Evolutionary conservation across 2,113 vertebrate species (phyloP).

Genomic region (Gymnogyps californianus): DNA sequence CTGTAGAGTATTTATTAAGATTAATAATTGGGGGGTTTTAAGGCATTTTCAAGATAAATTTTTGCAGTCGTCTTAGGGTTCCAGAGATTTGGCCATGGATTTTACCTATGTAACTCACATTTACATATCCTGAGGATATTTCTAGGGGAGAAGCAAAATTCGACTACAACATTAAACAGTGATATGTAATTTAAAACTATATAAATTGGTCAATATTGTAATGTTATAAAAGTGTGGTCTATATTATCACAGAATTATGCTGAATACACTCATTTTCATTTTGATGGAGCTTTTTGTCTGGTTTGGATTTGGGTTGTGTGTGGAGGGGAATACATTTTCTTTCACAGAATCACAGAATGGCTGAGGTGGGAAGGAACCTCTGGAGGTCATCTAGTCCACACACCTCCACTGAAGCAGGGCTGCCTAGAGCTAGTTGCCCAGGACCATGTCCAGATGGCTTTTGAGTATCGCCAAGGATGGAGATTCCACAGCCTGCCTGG

Average conservation of each 20-base stretch:
- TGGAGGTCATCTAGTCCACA: neutral
- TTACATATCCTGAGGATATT: neutral
- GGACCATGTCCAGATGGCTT: neutral
- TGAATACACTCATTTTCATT: neutral
- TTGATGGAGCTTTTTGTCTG: neutral
- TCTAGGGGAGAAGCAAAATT: neutral
- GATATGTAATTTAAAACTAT: neutral
- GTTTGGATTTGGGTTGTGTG: neutral
- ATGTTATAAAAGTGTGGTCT: neutral
- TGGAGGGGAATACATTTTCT: neutral
- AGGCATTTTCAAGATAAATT: neutral
- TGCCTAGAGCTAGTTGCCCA: neutral
- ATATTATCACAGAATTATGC: neutral
- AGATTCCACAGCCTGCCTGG: neutral
- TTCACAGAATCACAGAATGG: neutral
- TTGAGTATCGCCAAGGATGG: neutral
- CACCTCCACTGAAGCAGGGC: neutral
- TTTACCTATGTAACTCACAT: neutral
- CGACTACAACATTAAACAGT: neutral
- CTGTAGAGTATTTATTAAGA: neutral
- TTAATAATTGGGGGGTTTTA: neutral
- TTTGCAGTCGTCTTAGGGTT: neutral
- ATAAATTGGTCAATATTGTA: neutral
- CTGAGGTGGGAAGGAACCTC: neutral
- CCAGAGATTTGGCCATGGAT: neutral